Conservation (phyloP, 2,113 vertebrate species). For the Hoplias malabaricus region DNA sequence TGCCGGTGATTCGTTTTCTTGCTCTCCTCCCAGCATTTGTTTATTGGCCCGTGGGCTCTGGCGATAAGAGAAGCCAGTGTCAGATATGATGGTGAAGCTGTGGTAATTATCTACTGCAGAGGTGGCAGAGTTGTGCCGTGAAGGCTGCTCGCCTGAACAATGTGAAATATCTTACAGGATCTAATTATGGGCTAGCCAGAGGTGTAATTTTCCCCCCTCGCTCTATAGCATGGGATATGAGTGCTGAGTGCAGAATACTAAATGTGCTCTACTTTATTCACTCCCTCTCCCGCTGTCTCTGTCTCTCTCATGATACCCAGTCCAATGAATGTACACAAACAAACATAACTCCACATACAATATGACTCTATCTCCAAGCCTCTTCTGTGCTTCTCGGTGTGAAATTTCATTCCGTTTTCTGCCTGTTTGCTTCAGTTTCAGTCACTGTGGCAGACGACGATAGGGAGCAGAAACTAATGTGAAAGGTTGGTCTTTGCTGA, state of each 20-base stretch:
- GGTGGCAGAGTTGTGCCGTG: constrained; percentile 1
- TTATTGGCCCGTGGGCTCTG: constrained; percentile 1
- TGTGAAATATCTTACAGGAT: constrained; percentile 56
- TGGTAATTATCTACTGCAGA: constrained; percentile 45
- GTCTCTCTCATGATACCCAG: not conserved
- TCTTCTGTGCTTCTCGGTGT: not conserved
- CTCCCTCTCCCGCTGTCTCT: constrained; percentile 1
- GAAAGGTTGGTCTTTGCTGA: not conserved
- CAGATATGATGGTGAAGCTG: constrained; percentile 20
- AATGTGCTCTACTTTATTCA: constrained; percentile 21
- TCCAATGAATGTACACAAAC: not conserved
- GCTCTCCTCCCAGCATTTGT: constrained; percentile 25
- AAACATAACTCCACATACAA: not conserved
- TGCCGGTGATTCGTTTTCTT: constrained; percentile 23
- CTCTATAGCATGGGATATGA: constrained; percentile 26
- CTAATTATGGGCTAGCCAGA: constrained; percentile 55
- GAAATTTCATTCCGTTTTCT: constrained; percentile 5
- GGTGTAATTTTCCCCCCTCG: constrained; percentile 47
- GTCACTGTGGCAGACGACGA: not conserved
- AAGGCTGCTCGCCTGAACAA: constrained; percentile 36
- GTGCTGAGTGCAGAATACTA: constrained; percentile 22
- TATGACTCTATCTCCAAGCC: not conserved
- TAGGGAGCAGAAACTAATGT: not conserved
- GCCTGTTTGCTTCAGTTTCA: not conserved
- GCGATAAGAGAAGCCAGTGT: constrained; percentile 21